phyloP scores from a whole-genome alignment of 2,888 invertebrate genomes.

The Microplitis manilae region DNA sequence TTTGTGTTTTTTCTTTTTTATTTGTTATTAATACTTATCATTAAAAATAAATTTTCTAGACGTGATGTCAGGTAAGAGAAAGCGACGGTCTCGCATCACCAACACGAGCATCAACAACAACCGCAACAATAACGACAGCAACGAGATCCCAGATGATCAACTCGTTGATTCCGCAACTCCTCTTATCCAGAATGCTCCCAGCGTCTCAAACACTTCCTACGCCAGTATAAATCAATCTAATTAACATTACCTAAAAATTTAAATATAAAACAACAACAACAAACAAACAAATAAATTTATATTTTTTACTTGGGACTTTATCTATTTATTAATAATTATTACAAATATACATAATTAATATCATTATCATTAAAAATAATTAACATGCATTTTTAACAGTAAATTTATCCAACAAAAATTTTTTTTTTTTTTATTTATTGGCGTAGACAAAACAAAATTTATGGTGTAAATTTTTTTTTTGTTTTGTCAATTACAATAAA shows the following conservation, averaged over 20 bases:
- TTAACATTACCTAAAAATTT: too few relatives aligned
- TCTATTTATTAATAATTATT: constrained; percentile 20
- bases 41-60: constrained; percentile 63
- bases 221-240: constrained; percentile 75
- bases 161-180: constrained; percentile 63
- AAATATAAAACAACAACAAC: constrained; percentile 5
- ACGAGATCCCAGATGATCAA: constrained; percentile 52
- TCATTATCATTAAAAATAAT: not conserved
- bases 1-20: not conserved
- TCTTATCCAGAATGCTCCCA: constrained; percentile 66
- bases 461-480: too few relatives aligned
- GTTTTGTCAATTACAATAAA: too few relatives aligned
- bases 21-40: not conserved
- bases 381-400: constrained; percentile 6
- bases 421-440: too few relatives aligned
- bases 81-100: constrained; percentile 67
- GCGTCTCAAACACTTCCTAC: constrained; percentile 75
- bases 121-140: constrained; percentile 68
- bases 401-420: not conserved
- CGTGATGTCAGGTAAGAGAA: constrained; percentile 74
- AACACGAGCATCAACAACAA: constrained; percentile 48
- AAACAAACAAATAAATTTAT: not conserved
- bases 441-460: too few relatives aligned
- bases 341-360: constrained; percentile 2
- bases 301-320: constrained; percentile 32